Conservation (phyloP, 1,140 invertebrate species). For the Papilio polyxenes region DNA sequence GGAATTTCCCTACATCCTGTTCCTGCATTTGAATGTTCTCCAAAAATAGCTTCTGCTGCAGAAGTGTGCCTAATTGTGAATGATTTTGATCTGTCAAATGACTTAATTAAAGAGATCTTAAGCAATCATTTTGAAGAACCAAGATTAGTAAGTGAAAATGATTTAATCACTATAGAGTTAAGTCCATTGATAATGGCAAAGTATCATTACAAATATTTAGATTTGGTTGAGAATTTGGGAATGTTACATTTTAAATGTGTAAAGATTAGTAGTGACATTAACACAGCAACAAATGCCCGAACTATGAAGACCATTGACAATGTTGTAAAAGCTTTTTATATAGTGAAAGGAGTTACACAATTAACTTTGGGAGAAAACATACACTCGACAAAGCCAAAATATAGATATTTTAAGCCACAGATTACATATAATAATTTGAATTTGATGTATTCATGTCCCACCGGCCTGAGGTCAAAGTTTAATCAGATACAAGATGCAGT, state of each 20-base stretch:
- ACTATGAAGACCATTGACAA: constrained; percentile 43
- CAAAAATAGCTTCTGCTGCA: constrained; percentile 69
- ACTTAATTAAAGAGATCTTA: constrained; percentile 73
- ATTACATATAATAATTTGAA: constrained; percentile 36
- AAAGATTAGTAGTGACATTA: constrained; percentile 55
- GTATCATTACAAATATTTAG: constrained; percentile 75
- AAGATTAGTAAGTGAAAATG: constrained; percentile 70
- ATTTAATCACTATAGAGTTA: constrained; percentile 72
- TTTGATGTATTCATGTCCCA: constrained; percentile 63
- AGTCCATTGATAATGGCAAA: constrained; percentile 65
- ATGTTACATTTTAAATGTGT: constrained; percentile 75
- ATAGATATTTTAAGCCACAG: constrained; percentile 56
- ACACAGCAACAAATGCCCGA: background rate
- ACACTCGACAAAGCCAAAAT: constrained; percentile 70
- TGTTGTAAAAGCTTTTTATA: constrained; percentile 64
- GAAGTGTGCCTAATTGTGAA: constrained; percentile 69
- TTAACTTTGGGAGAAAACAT: constrained; percentile 71
- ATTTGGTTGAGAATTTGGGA: constrained; percentile 63
- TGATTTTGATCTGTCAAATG: constrained; percentile 73
- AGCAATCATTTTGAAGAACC: constrained; percentile 75
- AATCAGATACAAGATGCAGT: constrained; percentile 72
- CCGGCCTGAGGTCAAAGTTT: constrained; percentile 70
- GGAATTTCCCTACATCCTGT: constrained; percentile 65
- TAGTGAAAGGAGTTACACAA: constrained; percentile 75
- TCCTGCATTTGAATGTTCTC: constrained; percentile 61